phyloP scores from a whole-genome alignment of 2,888 invertebrate genomes.

The Cordilura impudica region DNA sequence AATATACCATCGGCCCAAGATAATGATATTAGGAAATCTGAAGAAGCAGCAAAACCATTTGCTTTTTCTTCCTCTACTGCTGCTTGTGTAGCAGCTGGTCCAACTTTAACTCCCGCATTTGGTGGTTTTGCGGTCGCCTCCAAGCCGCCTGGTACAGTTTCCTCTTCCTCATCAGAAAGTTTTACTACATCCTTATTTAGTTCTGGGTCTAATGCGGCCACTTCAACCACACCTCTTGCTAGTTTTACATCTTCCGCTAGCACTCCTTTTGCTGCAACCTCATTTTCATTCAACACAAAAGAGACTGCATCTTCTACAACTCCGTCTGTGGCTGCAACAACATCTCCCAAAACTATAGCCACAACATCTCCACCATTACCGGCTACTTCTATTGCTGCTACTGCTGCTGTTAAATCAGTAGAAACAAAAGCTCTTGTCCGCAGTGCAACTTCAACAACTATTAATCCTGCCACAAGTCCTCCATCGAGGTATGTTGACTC shows the following conservation, averaged over 20 bases:
- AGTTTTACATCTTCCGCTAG: slow-evolving; percentile 21
- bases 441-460: background rate
- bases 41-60: slow-evolving; percentile 50
- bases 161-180: background rate
- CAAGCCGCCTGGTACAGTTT: background rate
- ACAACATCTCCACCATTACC: background rate
- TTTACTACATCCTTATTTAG: background rate
- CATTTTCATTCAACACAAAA: slow-evolving; percentile 6
- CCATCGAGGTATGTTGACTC: slow-evolving; percentile 20
- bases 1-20: slow-evolving; percentile 11
- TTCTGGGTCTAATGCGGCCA: background rate
- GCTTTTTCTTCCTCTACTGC: slow-evolving; percentile 58
- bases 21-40: slow-evolving; percentile 24
- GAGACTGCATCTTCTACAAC: background rate
- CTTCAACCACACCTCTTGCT: slow-evolving; percentile 60
- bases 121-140: background rate
- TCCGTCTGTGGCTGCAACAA: background rate
- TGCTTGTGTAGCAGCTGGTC: background rate
- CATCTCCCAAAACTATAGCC: background rate
- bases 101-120: background rate
- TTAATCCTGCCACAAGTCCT: background rate
- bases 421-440: slow-evolving; percentile 2
- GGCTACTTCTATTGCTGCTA: background rate
- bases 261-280: background rate
- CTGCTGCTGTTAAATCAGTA: background rate